Percentiles rank a stretch among this genome's conserved stretches.
These are phyloP conservation scores for Trissonchulus sp. DNA, from an alignment of 2,888 invertebrate genomes.

Conservation along the genomic window DNA sequence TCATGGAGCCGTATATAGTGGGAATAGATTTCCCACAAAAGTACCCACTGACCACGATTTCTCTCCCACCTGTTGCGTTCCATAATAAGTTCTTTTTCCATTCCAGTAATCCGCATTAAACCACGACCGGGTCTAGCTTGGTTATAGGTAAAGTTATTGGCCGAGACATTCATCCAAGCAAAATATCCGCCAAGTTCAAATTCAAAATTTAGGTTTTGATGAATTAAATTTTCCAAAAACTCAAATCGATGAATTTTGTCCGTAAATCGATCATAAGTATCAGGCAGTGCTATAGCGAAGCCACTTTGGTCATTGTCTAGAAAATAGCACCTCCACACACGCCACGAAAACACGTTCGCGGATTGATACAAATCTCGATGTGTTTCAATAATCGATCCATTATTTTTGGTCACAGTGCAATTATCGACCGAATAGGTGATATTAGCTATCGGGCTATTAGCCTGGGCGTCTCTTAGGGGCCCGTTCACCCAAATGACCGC, in stretches of 20 bases:
- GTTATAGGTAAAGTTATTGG: conserved; percentile 77
- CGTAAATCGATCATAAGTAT: conserved; percentile 39
- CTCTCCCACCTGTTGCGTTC: conserved; percentile 54
- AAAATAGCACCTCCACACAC: conserved; percentile 51
- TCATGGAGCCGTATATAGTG: neutral
- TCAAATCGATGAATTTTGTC: conserved; percentile 24
- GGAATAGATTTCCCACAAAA: conserved; percentile 17
- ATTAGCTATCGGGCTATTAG: conserved; percentile 64
- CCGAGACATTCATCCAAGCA: conserved; percentile 75
- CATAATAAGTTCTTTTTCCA: conserved; percentile 89
- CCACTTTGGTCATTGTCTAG: conserved; percentile 72
- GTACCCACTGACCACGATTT: conserved; percentile 49
- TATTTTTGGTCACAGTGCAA: conserved; percentile 76
- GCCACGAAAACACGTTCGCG: conserved; percentile 93
- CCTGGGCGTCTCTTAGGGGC: conserved; percentile 46
- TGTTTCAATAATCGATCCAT: conserved; percentile 65
- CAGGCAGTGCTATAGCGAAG: conserved; percentile 75
- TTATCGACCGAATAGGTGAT: conserved; percentile 80
- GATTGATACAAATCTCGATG: conserved; percentile 79
- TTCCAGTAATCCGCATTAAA: conserved; percentile 66
- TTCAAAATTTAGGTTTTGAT: conserved; percentile 74
- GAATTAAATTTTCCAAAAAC: conserved; percentile 60
- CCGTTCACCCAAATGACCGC: conserved; percentile 50
- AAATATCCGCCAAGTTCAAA: conserved; percentile 87
- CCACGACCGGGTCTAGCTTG: conserved; percentile 66